phyloP scores from a whole-genome alignment of 1,140 invertebrate species.

The Drosophila azteca region DNA sequence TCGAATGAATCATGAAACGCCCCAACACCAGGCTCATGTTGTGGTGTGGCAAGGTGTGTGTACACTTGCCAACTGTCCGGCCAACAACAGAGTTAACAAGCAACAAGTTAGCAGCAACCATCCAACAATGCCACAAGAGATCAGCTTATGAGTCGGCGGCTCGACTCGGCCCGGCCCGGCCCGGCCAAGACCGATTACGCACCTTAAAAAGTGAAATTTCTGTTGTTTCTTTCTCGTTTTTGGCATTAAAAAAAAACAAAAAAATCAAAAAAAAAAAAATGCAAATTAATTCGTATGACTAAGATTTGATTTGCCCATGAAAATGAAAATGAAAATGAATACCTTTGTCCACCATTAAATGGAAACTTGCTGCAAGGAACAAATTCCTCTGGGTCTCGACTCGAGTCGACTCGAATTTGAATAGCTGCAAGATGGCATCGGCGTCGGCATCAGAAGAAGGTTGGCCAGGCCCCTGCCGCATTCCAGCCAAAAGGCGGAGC shows the following conservation, averaged over 20 bases:
- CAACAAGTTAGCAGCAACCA: conserved; percentile 23
- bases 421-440: not conserved
- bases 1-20: conserved; percentile 42
- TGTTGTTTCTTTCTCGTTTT: conserved; percentile 63
- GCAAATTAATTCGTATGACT: conserved; percentile 54
- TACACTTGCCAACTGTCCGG: conserved; percentile 7
- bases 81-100: conserved; percentile 18
- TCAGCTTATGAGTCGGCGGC: conserved; percentile 9
- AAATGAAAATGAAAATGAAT: conserved; percentile 46
- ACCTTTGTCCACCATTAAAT: conserved; percentile 5
- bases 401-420: conserved; percentile 5
- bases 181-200: conserved; percentile 69
- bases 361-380: conserved; percentile 10
- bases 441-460: not conserved
- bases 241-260: conserved; percentile 10
- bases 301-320: conserved; percentile 38
- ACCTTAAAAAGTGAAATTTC: conserved; percentile 81
- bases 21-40: not conserved
- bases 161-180: conserved; percentile 30
- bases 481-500: conserved; percentile 35
- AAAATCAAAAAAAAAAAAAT: conserved; percentile 16
- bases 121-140: conserved; percentile 24
- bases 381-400: not conserved
- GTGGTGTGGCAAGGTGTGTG: conserved; percentile 34
- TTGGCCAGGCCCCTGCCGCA: conserved; percentile 7